A percentile compares a stretch with the other conserved stretches of the same genome.
Evolutionary conservation across 2,113 vertebrate species (phyloP).

Genomic region (human): DNA sequence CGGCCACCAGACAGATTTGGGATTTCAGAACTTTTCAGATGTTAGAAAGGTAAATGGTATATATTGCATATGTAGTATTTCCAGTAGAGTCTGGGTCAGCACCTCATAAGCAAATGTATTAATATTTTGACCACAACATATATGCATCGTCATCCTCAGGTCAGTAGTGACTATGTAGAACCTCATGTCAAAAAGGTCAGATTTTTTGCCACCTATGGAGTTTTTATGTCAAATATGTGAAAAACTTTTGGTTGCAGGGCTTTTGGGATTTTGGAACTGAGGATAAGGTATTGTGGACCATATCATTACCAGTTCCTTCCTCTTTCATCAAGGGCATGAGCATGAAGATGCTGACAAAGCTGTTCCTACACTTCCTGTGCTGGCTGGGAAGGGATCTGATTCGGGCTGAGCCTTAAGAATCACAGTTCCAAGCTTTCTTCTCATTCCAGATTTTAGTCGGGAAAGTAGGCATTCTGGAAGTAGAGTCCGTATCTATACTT

Average conservation of each 20-base stretch:
- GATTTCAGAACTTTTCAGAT: not conserved
- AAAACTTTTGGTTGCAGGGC: not conserved
- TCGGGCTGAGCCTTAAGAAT: not conserved
- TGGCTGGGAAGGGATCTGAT: not conserved
- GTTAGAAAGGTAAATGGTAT: not conserved
- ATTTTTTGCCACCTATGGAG: not conserved
- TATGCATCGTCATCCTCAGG: not conserved
- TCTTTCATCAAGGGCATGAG: not conserved
- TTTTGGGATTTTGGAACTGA: not conserved
- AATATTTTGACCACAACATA: not conserved
- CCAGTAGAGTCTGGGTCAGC: not conserved
- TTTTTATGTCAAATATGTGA: not conserved
- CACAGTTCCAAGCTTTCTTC: not conserved
- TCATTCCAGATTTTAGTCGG: not conserved
- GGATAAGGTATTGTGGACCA: not conserved
- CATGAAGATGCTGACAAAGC: not conserved
- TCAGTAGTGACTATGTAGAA: too few species aligned
- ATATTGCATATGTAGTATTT: not conserved
- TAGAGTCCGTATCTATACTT: not conserved
- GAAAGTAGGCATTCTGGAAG: not conserved
- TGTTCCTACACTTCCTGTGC: not conserved
- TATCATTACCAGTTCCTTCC: not conserved
- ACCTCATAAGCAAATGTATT: not conserved
- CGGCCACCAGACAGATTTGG: not conserved
- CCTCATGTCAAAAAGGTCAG: not conserved